Evolutionary conservation across 2,113 vertebrate species (phyloP), one percentile per base, ranked within the genome.

Genomic region (Caranx melampygus): DNA sequence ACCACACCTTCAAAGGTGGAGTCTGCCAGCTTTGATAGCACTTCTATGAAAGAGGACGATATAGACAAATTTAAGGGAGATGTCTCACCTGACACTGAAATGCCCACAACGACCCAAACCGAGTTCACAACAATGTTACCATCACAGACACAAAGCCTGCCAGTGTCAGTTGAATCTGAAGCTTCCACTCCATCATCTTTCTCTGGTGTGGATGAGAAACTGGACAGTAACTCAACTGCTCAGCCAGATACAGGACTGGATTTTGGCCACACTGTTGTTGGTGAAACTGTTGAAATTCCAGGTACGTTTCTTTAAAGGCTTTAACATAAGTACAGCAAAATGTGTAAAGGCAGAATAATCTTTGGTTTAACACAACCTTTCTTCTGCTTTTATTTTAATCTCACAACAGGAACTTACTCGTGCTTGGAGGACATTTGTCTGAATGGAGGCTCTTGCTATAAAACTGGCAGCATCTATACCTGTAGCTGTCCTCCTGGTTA

Each of bases 401-500:
- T 63, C 3, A 63, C 9, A 12, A 82, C 89, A 99, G 98, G 91
- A 74, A 75, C 95, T 73, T 88, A 98, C 88, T 94, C 89, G 0
- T 99, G 98, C 91, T 92, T 94, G 81, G 94, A 91, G 5, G 95
- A 95, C 82, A 93, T 95, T 4, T 99, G 98, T 90, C 90, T 95
- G 59, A 96, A 98, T 63, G 97, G 96, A 77, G 98, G 97, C 21
- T 95, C 96, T 74, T 99, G 98, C 86, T 95, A 94, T 62, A 95
- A 94, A 7, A 96, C 89, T 3, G 95, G 95, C 6, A 94, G 89
- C 3, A 91, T 94, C 84, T 95, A 93, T 42, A 92, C 94, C 21
- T 99, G 98, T 58, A 97, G 92, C 58, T 99, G 98, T 82, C 90
- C 96, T 78, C 96, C 97, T 26, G 98, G 98, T 66, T 99, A 95